Evolutionary conservation across 2,797 vertebrate genomes (phyloP), one percentile per base, ranked within the genome.

Genomic region (Helarctos malayanus): DNA sequence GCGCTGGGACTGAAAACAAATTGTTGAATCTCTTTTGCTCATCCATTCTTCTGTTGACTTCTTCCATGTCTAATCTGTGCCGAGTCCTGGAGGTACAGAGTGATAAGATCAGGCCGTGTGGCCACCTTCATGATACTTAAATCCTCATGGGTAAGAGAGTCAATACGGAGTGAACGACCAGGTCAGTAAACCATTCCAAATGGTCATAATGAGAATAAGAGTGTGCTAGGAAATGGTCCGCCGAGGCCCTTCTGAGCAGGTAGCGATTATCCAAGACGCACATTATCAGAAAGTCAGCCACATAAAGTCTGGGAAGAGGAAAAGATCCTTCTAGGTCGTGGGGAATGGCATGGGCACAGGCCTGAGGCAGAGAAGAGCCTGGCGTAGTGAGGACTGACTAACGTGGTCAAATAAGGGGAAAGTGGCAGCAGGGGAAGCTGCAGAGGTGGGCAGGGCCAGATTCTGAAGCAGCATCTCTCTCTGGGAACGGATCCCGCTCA

Each of bases 211-310:
- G 18, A 86, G 79, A 86, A 69, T 18, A 54, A 59, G 1, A 45
- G 19, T 19, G 7, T 59, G 61, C 35, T 73, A 32, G 11, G 63
- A 61, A 87, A 82, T 71, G 41, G 54, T 61, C 52, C 94, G 85
- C 63, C 23, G 83, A 23, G 32, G 57, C 71, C 86, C 88, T 56
- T 52, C 89, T 59, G 52, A 89, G 41, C 49, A 94, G 35, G 49
- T 35, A 16, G 80, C 49, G 32, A 41, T 57, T 63, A 45, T 59
- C 47, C 71, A 57, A 92, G 45, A 41, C 81, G n/a, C 52, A 25
- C 56, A 54, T 57, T n/a, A 4, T 89, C 56, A 49, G 49, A 52
- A 68, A 57, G 19, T 32, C 57, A 91, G 57, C 45, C 59, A 71
- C 23, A 15, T 29, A 57, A 49, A 76, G 29, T 13, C 3, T 63